Percentiles rank a stretch among this genome's conserved stretches.
Conservation (phyloP, 2,888 invertebrate genomes). For the Bimastos eiseni region DNA sequence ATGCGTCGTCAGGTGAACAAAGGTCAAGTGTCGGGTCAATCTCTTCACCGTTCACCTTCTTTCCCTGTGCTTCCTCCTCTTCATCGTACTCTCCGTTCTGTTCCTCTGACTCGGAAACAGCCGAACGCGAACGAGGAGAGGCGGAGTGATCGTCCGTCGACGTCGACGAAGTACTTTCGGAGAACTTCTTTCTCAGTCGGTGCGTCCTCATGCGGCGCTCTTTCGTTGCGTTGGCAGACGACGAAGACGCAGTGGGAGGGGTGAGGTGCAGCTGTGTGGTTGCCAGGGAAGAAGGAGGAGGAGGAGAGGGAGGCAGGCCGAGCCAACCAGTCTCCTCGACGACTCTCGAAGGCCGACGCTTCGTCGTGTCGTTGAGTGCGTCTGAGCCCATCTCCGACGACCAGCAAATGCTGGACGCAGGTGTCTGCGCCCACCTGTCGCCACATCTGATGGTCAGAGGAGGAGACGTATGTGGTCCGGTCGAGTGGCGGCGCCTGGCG, state of each 20-base stretch:
- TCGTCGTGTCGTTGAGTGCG: background rate
- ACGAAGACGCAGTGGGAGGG: background rate
- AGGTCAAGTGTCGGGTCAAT: background rate
- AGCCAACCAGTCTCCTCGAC: background rate
- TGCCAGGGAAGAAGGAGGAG: too few relatives aligned
- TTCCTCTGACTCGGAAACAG: background rate
- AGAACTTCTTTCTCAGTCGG: background rate
- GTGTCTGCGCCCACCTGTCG: background rate
- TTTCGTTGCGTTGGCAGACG: background rate
- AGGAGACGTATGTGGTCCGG: too few relatives aligned
- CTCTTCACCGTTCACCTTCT: background rate
- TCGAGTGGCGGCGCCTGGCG: background rate
- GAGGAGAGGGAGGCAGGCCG: background rate
- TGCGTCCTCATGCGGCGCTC: background rate
- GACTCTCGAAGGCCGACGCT: conserved; percentile 10
- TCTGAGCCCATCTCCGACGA: background rate
- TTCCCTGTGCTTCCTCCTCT: background rate
- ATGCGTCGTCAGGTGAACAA: background rate
- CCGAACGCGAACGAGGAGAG: background rate
- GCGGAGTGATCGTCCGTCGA: conserved; percentile 17
- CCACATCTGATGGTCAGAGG: background rate
- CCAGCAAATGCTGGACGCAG: background rate
- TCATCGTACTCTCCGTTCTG: background rate
- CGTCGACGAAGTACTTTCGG: background rate
- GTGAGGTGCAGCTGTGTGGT: background rate